Base-by-base conservation (phyloP, 2,888 invertebrate species). In the Pollenia angustigena region DNA sequence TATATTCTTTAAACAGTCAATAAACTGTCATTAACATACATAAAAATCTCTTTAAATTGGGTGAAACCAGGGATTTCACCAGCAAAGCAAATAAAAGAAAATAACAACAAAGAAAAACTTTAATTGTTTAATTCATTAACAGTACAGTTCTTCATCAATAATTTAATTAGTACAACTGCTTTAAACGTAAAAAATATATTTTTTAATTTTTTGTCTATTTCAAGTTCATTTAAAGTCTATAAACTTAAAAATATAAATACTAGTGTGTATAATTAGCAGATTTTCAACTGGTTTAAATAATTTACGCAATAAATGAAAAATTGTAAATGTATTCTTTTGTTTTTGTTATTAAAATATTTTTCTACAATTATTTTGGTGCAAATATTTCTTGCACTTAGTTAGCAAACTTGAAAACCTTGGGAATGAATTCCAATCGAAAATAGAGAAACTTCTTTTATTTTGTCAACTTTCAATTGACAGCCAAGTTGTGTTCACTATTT, bases 381-480 rank as follows among this genome's bases (percentile, higher is more conserved):
- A 71, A 7, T 72, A 42, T 46, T 71, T 60, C 14, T 81, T 81
- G 14, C 54, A 44, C 66, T 72, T 66, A 48, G 68, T 72, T 58
- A 48, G 68, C 68, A 84, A 85, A 80, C 84, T 80, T 66, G 79
- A 48, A 75, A 42, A 23, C 80, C 79, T 85, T 85, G 79, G 32
- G 10, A 54, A 69, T 62, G 64, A 40, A 44, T 60, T 18, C 58
- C 52, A 10, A 32, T 44, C 18, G 14, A 44, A 56, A 74, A 60
- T 80, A 54, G 68, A 54, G 66, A 84, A 79, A 79, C 84, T 79
- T 79, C 50, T 71, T 62, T 54, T 72, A 11, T 50, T 4, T 40
- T 18, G 32, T 7, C 32, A 32, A 42, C 16, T 42, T 14, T n/a
- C 62, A 75, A n/a, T 14, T 68, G 32, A 58, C 50, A 58, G 12